Base-by-base conservation (phyloP, 2,797 vertebrate species). In the Gallinago nigripennis region DNA sequence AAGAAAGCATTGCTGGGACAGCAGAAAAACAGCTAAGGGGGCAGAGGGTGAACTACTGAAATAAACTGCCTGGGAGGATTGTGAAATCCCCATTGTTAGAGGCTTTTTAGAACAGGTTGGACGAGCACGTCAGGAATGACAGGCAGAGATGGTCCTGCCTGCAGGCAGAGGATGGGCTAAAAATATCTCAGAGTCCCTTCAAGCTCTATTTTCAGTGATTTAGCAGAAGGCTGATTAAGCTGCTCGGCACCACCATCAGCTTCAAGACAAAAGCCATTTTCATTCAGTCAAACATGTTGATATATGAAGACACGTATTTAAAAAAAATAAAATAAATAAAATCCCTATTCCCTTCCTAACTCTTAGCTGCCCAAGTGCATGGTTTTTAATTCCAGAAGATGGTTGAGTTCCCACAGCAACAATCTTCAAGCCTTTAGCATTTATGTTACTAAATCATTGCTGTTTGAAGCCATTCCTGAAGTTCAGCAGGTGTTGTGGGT, bases 101-200 rank as follows among this genome's bases (percentile, higher is more conserved):
- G 71, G 82, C 78, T 53, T 82, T 82, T 73, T 7, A 48, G 43
- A 86, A 58, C 54, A 57, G 39, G 31, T 54, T 86, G 82, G 88
- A 89, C 71, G 12, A 77, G 84, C 75, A 15, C 19, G 4, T 87
- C 86, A 73, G 89, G 86, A 92, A 37, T 41, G 84, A 85, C 84
- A 84, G 69, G 88, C 94, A 73, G 86, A 60, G 68, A 43, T 65
- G 14, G 0, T 69, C 83, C 68, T 23, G 84, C 84, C 89, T 24
- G 56, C 70, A 82, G 89, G 94, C 75, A 93, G 64, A 85, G 88
- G 63, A 82, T 65, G 48, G 56, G 60, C 76, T 91, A 92, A 94
- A 91, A 93, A 91, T 80, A 92, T 11, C 78, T 17, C 12, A 3
- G 15, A 76, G 72, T 84, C 71, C 82, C 79, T 89, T 66, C 25